phyloP scores from a whole-genome alignment of 2,113 vertebrate genomes.

The Pyrgilauda ruficollis region DNA sequence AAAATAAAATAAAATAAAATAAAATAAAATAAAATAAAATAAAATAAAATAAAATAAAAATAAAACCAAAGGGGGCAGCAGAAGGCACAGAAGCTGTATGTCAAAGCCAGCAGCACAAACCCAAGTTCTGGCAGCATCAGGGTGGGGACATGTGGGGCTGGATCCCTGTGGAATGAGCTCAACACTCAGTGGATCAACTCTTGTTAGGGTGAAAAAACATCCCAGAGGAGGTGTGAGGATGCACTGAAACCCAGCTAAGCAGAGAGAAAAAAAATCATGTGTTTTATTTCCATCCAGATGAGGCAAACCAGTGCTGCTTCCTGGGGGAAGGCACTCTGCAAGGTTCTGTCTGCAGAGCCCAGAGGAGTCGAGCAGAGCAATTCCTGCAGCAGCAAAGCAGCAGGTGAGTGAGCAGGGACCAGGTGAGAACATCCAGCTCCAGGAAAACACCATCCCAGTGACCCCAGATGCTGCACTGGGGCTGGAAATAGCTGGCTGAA shows the following conservation, averaged over 20 bases:
- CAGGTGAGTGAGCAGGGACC: not conserved
- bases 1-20: too few relatives aligned
- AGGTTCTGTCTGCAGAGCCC: not conserved
- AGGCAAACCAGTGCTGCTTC: not conserved
- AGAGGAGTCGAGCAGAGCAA: rapidly evolving
- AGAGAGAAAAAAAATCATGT: rapidly evolving
- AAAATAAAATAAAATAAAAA: not conserved
- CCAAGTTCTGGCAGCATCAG: not conserved
- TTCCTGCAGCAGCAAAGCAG: not conserved
- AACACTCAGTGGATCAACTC: rapidly evolving
- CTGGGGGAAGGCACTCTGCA: not conserved
- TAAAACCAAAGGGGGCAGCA: not conserved
- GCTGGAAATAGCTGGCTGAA: not conserved
- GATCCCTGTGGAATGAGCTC: not conserved
- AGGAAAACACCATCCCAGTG: rapidly evolving
- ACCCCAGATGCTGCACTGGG: not conserved
- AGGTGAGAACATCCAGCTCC: not conserved
- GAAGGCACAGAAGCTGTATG: not conserved
- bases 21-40: not conserved
- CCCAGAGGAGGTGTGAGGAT: not conserved
- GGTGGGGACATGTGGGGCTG: not conserved
- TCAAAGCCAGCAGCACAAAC: not conserved
- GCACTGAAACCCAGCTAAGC: not conserved
- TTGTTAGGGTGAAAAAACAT: not conserved
- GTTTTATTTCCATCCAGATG: not conserved